A percentile compares a stretch with the other conserved stretches of the same genome.
Conservation (phyloP, 1,140 invertebrate genomes). For the Gonatopus flavifemur region DNA sequence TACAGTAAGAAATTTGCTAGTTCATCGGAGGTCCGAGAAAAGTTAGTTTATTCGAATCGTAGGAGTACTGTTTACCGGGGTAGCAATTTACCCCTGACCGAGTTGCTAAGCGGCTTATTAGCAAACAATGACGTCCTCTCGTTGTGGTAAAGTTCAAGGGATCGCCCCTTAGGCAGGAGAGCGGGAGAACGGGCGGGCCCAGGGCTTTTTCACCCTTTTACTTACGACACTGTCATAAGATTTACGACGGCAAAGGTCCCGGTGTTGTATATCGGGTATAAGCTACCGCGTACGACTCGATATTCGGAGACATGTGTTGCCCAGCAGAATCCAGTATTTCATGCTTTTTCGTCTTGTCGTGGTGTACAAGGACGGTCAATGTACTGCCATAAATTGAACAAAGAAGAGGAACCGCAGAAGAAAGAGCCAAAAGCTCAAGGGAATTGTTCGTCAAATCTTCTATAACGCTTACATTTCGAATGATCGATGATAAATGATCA, state of each 20-base stretch:
- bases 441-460: not conserved
- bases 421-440: slow-evolving; percentile 2
- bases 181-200: slow-evolving; percentile 18
- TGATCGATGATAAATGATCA: slow-evolving; percentile 2
- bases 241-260: slow-evolving; percentile 29
- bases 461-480: not conserved
- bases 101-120: slow-evolving; percentile 48
- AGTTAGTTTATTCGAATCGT: no score
- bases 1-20: no score
- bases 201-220: slow-evolving; percentile 23
- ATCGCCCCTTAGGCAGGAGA: no score
- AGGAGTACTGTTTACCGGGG: slow-evolving; percentile 43
- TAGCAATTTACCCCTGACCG: slow-evolving; percentile 41
- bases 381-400: slow-evolving; percentile 28
- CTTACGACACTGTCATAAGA: slow-evolving; percentile 24
- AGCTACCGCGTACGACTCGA: not conserved
- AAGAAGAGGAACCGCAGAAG: slow-evolving; percentile 24
- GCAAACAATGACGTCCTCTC: slow-evolving; percentile 28
- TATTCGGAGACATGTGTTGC: slow-evolving; percentile 36
- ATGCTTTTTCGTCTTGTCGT: not conserved
- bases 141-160: slow-evolving; percentile 26
- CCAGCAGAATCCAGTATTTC: slow-evolving; percentile 14
- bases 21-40: no score
- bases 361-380: not conserved
- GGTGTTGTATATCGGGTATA: slow-evolving; percentile 6